Percentiles rank a stretch among this genome's conserved stretches.
Conservation (phyloP, 1,140 invertebrate genomes). For the Drosophila rufa region DNA sequence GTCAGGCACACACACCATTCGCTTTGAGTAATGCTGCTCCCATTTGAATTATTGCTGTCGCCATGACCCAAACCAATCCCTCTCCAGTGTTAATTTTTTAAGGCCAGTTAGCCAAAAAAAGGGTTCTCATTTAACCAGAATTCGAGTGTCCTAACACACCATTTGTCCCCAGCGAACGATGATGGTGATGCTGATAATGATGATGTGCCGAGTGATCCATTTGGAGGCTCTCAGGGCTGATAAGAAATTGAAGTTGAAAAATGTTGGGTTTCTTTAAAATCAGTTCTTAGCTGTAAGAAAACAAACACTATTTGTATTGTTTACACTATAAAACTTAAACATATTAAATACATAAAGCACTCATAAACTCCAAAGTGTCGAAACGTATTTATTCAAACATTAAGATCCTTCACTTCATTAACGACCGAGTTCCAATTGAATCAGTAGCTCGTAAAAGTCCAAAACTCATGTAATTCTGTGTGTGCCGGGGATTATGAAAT, state of each 20-base stretch:
- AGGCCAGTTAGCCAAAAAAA: conserved; percentile 54
- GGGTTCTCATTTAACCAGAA: conserved; percentile 47
- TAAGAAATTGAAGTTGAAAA: conserved; percentile 6
- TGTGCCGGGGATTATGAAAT: conserved; percentile 42
- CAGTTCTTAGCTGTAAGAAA: no score
- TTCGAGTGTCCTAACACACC: conserved; percentile 22
- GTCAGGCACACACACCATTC: conserved; percentile 52
- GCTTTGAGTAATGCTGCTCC: conserved; percentile 75
- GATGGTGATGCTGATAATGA: conserved; percentile 42
- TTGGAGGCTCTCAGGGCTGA: not conserved
- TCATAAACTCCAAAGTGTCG: conserved; percentile 13
- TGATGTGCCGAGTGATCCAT: conserved; percentile 27
- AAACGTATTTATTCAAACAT: not conserved
- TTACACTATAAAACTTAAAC: no score
- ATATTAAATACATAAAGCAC: not conserved
- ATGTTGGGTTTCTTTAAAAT: no score
- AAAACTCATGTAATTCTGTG: conserved; percentile 27
- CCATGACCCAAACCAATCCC: conserved; percentile 40
- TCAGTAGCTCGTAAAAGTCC: conserved; percentile 39
- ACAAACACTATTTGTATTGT: no score
- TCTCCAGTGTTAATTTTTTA: conserved; percentile 21
- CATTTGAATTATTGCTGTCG: conserved; percentile 80
- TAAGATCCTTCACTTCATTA: conserved; percentile 23
- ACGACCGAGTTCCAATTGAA: conserved; percentile 22
- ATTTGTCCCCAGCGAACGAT: conserved; percentile 21